These are phyloP conservation scores for Branchipolynoe longqiensis DNA, from an alignment of 2,888 invertebrate species.

Conservation along the genomic window DNA sequence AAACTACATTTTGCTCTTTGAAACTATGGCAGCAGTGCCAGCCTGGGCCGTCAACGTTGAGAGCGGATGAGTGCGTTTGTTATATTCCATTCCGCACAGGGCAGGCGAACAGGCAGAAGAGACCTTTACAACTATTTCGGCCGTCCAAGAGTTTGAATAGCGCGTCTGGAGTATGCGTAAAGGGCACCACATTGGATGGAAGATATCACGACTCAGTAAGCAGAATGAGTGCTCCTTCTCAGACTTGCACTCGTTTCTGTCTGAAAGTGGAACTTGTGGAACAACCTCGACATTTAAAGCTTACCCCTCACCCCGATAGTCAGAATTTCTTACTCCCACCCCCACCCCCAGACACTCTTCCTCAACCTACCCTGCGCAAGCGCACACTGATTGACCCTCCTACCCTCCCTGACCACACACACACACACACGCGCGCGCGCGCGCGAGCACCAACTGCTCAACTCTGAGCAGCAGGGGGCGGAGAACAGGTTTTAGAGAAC, in stretches of 20 bases:
- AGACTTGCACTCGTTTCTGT: slow-evolving; percentile 36
- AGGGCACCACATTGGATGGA: slow-evolving; percentile 40
- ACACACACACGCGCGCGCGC: too few species aligned
- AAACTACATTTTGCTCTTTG: neutral
- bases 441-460: too few species aligned
- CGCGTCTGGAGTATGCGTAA: slow-evolving; percentile 28
- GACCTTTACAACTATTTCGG: slow-evolving; percentile 24
- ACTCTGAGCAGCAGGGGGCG: too few species aligned
- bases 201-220: slow-evolving; percentile 33
- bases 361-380: too few species aligned
- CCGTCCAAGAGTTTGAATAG: slow-evolving; percentile 42
- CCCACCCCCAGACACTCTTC: too few species aligned
- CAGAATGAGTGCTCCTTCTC: slow-evolving; percentile 41
- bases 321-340: too few species aligned
- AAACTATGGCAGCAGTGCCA: neutral
- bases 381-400: too few species aligned
- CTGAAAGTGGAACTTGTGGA: neutral
- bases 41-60: neutral
- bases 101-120: too few species aligned
- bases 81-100: too few species aligned
- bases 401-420: too few species aligned
- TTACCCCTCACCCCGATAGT: too few species aligned
- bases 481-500: slow-evolving; percentile 21
- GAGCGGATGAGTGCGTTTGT: slow-evolving; percentile 31
- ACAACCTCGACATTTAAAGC: slow-evolving; percentile 34